phyloP scores from a whole-genome alignment of 37 sponge, comb jelly and placozoan species.

The Aplysina aerophoba region DNA sequence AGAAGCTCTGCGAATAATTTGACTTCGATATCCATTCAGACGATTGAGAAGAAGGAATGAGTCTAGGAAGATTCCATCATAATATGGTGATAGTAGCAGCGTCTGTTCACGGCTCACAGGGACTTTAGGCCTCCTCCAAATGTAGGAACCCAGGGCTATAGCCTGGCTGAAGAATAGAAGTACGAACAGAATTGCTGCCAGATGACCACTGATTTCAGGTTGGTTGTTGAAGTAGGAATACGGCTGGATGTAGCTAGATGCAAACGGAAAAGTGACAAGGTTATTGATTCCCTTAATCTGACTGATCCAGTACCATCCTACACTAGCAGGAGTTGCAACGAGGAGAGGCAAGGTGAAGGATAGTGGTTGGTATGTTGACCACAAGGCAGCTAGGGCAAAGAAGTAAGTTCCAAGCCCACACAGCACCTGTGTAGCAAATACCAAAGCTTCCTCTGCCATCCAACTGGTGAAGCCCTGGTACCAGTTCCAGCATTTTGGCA shows the following conservation, averaged over 20 bases:
- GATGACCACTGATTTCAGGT: not conserved
- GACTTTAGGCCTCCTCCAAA: conserved; percentile 49
- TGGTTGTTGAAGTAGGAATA: not conserved
- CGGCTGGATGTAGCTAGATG: not conserved
- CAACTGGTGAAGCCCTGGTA: conserved; percentile 13
- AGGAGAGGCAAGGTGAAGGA: conserved; percentile 19
- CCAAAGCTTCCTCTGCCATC: not conserved
- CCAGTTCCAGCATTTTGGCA: not conserved
- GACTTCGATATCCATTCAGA: not conserved
- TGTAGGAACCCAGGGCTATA: conserved; percentile 40
- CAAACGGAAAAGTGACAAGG: not conserved
- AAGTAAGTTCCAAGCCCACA: not conserved
- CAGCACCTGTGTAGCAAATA: not conserved
- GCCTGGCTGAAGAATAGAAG: conserved; percentile 58
- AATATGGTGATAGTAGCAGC: conserved; percentile 74
- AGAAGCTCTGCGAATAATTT: too few species aligned
- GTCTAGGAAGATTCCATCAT: conserved; percentile 76
- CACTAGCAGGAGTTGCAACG: not conserved
- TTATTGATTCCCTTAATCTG: not conserved
- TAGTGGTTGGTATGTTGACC: conserved; percentile 17
- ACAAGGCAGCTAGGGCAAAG: not conserved
- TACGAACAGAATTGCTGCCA: conserved; percentile 12
- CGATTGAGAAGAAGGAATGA: conserved; percentile 71
- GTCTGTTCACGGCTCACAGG: conserved; percentile 67
- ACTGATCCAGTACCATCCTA: conserved; percentile 26